Base-by-base conservation (phyloP, 2,113 vertebrate species). In the Pelecanoides urinatrix region DNA sequence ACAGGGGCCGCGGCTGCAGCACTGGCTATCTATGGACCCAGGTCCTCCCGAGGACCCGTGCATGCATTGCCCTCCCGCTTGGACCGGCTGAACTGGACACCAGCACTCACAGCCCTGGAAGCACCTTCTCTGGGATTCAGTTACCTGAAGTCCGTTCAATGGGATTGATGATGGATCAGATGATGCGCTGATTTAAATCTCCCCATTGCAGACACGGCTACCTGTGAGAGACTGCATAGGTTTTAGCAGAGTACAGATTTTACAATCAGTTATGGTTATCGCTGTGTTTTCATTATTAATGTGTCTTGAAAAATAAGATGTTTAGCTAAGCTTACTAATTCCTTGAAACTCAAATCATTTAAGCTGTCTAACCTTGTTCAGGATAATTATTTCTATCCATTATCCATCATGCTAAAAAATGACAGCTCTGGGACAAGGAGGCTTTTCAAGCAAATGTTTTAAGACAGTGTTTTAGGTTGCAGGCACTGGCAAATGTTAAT, bases 361-460 rank as follows among this genome's bases (percentile, higher is more conserved):
- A 98, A 97, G 95, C 97, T 98, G 97, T 98, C 97, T 97, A 98
- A 95, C 86, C 97, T 97, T 96, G 96, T 98, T 98, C 97, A 96
- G 91, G 92, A 94, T 98, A 98, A 98, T 98, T 98, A 98, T 98
- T 98, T 98, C 97, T 97, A 97, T 97, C 97, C 94, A 98, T 98
- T 98, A 98, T 98, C 98, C 97, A 97, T 98, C 97, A 97, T 94
- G 90, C 93, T 98, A 98, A 98, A 94, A 98, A 97, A 98, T 97
- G 98, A 98, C 98, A 98, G 97, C 96, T 98, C 96, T 96, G 96
- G 98, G 97, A 98, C 97, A 97, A 96, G 96, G 97, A 97, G 97
- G 96, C 97, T 98, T 98, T 97, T 98, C 97, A 98, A 98, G 96
- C 96, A 98, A 98, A 98, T 98, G 97, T 97, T 98, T 98, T 97